Conservation (phyloP, 2,113 vertebrate species). For the Scophthalmus maximus region DNA sequence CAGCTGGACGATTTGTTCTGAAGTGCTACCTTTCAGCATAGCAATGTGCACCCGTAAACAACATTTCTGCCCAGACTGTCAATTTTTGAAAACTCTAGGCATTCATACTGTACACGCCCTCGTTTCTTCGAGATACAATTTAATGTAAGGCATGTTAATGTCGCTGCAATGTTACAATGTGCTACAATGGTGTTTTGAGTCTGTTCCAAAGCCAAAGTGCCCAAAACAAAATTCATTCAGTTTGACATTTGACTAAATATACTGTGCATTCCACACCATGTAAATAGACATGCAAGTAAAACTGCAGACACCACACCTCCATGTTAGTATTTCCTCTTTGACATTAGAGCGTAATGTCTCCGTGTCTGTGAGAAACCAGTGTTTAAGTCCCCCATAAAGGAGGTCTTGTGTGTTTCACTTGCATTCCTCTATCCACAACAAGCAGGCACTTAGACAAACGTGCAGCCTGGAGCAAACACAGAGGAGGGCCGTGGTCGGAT, state of each 20-base stretch:
- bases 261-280: no score
- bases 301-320: no score
- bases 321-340: no score
- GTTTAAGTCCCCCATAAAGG: constrained; percentile 20
- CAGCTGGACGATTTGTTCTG: not conserved
- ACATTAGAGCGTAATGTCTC: not conserved
- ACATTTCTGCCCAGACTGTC: not conserved
- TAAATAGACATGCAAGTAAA: no score
- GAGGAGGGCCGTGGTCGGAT: no score
- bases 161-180: no score
- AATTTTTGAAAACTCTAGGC: not conserved
- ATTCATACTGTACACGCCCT: not conserved
- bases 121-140: not conserved
- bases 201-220: no score
- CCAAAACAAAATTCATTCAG: no score
- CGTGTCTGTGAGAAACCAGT: constrained; percentile 9
- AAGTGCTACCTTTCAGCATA: not conserved
- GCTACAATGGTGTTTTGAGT: no score
- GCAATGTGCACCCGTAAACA: not conserved
- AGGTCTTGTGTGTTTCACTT: constrained; percentile 4
- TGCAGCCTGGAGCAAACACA: no score
- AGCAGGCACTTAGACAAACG: no score
- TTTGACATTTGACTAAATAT: no score
- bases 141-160: not conserved
- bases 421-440: constrained; percentile 15